Conservation (phyloP, 2,888 invertebrate species). For the Xestoiulus laeticollis region DNA sequence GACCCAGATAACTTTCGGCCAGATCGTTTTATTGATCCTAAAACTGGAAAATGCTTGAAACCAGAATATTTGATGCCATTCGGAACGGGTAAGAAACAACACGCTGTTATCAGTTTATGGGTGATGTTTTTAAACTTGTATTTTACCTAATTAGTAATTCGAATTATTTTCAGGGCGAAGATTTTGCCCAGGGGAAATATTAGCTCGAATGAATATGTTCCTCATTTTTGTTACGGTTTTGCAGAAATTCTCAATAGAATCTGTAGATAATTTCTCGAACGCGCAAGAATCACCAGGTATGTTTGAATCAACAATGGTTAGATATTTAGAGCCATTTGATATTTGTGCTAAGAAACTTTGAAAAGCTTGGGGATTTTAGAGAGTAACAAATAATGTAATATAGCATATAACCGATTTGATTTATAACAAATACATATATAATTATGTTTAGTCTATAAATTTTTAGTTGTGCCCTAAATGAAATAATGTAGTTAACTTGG, state of each 20-base stretch:
- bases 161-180: not conserved
- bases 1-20: conserved; percentile 49
- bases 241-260: conserved; percentile 1
- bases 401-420: no score
- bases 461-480: no score
- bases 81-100: conserved; percentile 4
- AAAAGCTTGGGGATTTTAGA: not conserved
- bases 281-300: not conserved
- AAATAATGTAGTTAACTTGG: no score
- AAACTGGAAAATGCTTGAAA: not conserved
- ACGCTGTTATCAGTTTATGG: not conserved
- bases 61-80: conserved; percentile 49
- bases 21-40: conserved; percentile 49
- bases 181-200: conserved; percentile 17
- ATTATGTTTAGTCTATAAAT: no score
- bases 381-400: no score
- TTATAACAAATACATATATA: no score
- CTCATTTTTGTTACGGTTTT: conserved; percentile 24
- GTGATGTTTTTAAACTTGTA: not conserved
- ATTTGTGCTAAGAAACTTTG: not conserved
- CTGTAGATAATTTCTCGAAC: not conserved
- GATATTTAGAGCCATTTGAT: conserved; percentile 13
- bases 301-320: not conserved
- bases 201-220: not conserved
- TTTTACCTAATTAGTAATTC: not conserved